Base-by-base conservation (phyloP, 2,797 vertebrate species). In the Phoeniculus purpureus region DNA sequence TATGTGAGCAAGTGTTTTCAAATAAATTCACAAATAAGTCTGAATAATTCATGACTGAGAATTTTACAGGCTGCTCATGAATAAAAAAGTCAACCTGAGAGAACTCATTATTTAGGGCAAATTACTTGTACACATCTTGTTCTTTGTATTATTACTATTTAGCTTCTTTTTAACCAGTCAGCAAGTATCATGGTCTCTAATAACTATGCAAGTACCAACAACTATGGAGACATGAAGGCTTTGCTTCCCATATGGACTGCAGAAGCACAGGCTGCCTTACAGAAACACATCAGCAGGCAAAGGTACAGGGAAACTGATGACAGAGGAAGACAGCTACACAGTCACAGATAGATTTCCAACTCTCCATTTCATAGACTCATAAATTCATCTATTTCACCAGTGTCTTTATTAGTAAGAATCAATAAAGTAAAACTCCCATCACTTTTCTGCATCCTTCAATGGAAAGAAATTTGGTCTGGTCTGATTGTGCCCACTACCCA, bases 31-130 rank as follows among this genome's bases (percentile, higher is more conserved):
- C 60, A 89, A 87, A 68, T 70, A 85, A 84, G 40, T 25, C 70
- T 89, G 76, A 93, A 94, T 91, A 96, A 93, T 85, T 87, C 64
- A 88, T 40, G 6, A 64, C 54, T 50, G 34, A 88, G 40, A 84
- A 81, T 72, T 84, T 86, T 70, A 79, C 60, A 84, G 80, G 29
- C 32, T 91, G 27, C 32, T 92, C 43, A 80, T 87, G 61, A 95
- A 86, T 85, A 25, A 50, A 74, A 73, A 34, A 40, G 3, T 2
- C 5, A 58, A 83, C 23, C 72, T 45, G 4, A 81, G 58, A 77
- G 32, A 82, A 81, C 12, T 92, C 47, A 65, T 79, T 91, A 86
- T 86, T 26, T 79, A 54, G 26, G 23, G 48, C 26, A 94, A 88
- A 90, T 92, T 93, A 74, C 70, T 79, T 62, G n/a, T 34, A 86